Evolutionary conservation across 2,113 vertebrate genomes (phyloP).

Genomic region (Gasterosteus aculeatus): DNA sequence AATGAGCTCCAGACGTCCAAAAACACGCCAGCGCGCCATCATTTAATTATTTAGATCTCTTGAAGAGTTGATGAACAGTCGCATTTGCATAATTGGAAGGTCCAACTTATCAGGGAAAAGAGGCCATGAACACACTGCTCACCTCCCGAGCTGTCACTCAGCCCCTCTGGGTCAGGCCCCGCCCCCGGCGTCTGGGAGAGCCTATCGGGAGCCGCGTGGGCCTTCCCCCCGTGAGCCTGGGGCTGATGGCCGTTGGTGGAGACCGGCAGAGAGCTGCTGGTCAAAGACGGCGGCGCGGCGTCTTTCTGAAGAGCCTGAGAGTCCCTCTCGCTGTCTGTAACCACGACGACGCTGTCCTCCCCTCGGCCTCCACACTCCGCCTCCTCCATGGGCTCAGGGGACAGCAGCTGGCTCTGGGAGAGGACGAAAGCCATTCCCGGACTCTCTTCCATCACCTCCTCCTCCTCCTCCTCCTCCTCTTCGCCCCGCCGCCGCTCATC

Average conservation of each 20-base stretch:
- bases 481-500: slow-evolving; percentile 40
- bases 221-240: slow-evolving; percentile 25
- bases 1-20: no score
- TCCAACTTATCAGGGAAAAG: no score
- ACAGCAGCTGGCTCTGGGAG: slow-evolving; percentile 74
- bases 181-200: slow-evolving; percentile 45
- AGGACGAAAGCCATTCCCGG: slow-evolving; percentile 70
- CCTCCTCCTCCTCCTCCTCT: slow-evolving; percentile 24
- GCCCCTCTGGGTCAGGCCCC: slow-evolving; percentile 41
- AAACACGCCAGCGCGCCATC: no score
- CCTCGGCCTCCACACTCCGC: slow-evolving; percentile 23
- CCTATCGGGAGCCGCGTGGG: slow-evolving; percentile 1
- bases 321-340: slow-evolving; percentile 70
- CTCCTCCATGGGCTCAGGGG: slow-evolving; percentile 77
- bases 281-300: slow-evolving; percentile 6
- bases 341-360: slow-evolving; percentile 58
- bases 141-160: slow-evolving; percentile 90
- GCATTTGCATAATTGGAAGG: no score
- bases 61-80: no score
- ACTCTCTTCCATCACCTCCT: slow-evolving; percentile 47
- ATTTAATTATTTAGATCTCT: no score
- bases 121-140: slow-evolving; percentile 44
- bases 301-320: slow-evolving; percentile 47
- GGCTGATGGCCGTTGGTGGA: slow-evolving; percentile 60
- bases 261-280: slow-evolving; percentile 54